phyloP scores from a whole-genome alignment of 1,140 invertebrate genomes.

The Zophobas morio region DNA sequence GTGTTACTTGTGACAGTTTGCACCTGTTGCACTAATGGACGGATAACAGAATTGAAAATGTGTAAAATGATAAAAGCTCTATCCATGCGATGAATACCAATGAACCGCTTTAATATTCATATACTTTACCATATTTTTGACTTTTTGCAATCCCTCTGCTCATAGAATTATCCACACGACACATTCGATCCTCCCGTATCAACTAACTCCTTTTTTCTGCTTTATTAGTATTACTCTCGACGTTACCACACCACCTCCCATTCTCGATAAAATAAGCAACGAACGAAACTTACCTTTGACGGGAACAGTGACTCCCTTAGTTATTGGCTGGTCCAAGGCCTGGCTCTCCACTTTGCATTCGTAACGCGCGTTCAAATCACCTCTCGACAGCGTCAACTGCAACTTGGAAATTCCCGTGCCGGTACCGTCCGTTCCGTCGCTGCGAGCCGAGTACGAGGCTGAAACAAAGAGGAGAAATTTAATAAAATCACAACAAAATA shows the following conservation, averaged over 20 bases:
- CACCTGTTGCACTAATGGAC: too few species aligned
- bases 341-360: conserved; percentile 84
- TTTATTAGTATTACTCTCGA: too few species aligned
- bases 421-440: conserved; percentile 71
- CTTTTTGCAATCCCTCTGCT: too few species aligned
- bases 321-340: conserved; percentile 78
- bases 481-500: conserved; percentile 4
- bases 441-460: conserved; percentile 62
- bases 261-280: neutral
- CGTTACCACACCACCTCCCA: neutral
- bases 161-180: too few species aligned
- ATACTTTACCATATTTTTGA: too few species aligned
- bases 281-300: conserved; percentile 81
- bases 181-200: too few species aligned
- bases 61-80: too few species aligned
- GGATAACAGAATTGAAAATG: too few species aligned
- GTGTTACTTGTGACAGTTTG: too few species aligned
- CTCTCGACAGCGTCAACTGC: conserved; percentile 79
- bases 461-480: conserved; percentile 55
- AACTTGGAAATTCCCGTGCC: conserved; percentile 76
- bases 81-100: too few species aligned
- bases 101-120: too few species aligned
- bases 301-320: conserved; percentile 79
- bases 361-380: conserved; percentile 82
- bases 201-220: neutral